Evolutionary conservation across 2,888 invertebrate species (phyloP).

Genomic region (Exocentrus adspersus): DNA sequence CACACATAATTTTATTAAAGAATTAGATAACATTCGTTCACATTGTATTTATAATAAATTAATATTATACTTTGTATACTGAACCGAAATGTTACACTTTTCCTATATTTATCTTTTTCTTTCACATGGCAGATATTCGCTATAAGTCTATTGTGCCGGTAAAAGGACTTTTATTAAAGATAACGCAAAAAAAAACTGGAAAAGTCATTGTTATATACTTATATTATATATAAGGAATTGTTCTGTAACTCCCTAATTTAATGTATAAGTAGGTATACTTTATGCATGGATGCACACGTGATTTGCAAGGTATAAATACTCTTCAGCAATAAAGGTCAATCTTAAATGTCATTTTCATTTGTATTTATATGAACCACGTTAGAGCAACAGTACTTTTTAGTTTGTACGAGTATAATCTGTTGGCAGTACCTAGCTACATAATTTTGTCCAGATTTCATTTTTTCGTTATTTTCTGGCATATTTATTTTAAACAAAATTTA

Average conservation of each 20-base stretch:
- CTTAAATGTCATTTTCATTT: not conserved
- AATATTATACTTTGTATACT: too few relatives aligned
- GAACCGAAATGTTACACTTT: not conserved
- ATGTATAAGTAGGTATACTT: not conserved
- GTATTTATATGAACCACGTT: not conserved
- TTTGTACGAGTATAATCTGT: too few relatives aligned
- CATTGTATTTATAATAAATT: not conserved
- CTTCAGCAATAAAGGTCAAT: not conserved
- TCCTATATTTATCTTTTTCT: not conserved
- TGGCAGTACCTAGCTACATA: too few relatives aligned
- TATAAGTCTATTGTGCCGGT: not conserved
- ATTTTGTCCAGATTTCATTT: too few relatives aligned
- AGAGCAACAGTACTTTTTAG: too few relatives aligned
- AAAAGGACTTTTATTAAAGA: not conserved
- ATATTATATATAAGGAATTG: too few relatives aligned
- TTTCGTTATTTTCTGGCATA: too few relatives aligned
- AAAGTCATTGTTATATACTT: too few relatives aligned
- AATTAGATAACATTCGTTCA: not conserved
- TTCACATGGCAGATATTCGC: too few relatives aligned
- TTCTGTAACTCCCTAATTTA: too few relatives aligned
- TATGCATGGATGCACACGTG: not conserved
- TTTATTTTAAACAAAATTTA: too few relatives aligned
- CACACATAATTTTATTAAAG: not conserved
- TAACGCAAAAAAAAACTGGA: not conserved
- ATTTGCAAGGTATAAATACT: not conserved